These are phyloP conservation scores for Acrobasis suavella DNA, from an alignment of 2,888 invertebrate genomes.

Conservation along the genomic window DNA sequence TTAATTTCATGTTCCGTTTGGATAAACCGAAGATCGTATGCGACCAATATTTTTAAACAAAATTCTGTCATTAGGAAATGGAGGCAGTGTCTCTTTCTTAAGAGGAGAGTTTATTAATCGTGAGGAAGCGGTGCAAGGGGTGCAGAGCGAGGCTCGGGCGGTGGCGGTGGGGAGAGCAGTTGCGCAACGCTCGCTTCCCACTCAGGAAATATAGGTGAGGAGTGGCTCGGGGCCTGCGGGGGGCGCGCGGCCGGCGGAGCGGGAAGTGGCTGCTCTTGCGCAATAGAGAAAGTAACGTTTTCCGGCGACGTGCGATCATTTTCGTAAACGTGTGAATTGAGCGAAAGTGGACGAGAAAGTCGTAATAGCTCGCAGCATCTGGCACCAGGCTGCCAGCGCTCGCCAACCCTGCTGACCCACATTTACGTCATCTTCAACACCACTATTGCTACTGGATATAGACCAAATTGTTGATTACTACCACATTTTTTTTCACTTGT, in stretches of 20 bases:
- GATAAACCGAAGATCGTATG: too few species aligned
- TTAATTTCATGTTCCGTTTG: too few species aligned
- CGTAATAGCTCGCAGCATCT: conserved; percentile 22
- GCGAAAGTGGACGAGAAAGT: conserved; percentile 77
- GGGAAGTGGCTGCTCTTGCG: conserved; percentile 74
- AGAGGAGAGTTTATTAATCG: not conserved
- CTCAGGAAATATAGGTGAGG: conserved; percentile 75
- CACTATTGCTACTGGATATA: too few species aligned
- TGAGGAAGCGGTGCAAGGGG: not conserved
- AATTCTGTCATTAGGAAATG: not conserved
- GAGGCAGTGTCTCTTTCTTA: too few species aligned
- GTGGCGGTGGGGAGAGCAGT: conserved; percentile 58
- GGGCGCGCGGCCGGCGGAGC: conserved; percentile 43
- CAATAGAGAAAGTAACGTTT: conserved; percentile 77
- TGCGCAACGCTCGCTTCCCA: conserved; percentile 72
- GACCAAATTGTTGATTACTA: too few species aligned
- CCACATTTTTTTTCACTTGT: too few species aligned
- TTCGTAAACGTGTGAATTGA: conserved; percentile 80
- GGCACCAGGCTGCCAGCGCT: not conserved
- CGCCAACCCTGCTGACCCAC: not conserved
- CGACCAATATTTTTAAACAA: too few species aligned
- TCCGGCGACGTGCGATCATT: conserved; percentile 76
- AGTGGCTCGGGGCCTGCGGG: conserved; percentile 46
- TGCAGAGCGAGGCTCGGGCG: conserved; percentile 24
- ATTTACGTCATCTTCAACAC: not conserved